These are phyloP conservation scores for Pinna nobilis DNA, from an alignment of 1,140 invertebrate genomes.

Conservation along the genomic window DNA sequence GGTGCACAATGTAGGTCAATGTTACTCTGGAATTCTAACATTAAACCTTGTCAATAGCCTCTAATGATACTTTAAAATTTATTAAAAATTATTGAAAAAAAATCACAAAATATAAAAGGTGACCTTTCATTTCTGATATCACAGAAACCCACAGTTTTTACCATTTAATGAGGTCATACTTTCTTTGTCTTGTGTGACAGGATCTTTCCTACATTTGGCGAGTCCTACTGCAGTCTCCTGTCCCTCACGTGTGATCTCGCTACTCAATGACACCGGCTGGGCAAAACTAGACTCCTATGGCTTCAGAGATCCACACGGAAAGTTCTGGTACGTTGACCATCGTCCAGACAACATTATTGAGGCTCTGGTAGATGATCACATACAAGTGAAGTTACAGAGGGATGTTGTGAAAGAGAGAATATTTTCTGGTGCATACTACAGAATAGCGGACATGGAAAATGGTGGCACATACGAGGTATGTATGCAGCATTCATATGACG, in stretches of 20 bases:
- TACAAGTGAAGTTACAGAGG: slow-evolving; percentile 48
- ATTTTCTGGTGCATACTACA: slow-evolving; percentile 45
- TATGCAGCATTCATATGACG: background rate
- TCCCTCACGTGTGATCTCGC: slow-evolving; percentile 40
- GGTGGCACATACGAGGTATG: slow-evolving; percentile 55
- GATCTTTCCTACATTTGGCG: slow-evolving; percentile 49
- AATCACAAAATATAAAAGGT: no score
- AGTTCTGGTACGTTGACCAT: slow-evolving; percentile 40
- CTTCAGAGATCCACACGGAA: slow-evolving; percentile 38
- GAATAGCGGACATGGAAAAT: slow-evolving; percentile 47
- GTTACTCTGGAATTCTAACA: no score
- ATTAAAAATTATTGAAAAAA: no score
- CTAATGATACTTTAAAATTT: no score
- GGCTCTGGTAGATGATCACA: slow-evolving; percentile 19
- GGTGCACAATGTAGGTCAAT: no score
- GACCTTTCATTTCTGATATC: no score
- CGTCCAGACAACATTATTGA: slow-evolving; percentile 34
- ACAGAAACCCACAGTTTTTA: background rate
- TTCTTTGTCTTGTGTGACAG: slow-evolving; percentile 12
- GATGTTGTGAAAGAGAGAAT: slow-evolving; percentile 40
- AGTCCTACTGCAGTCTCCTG: slow-evolving; percentile 37
- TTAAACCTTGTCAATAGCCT: no score
- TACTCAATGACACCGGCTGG: slow-evolving; percentile 44
- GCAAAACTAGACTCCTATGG: slow-evolving; percentile 1
- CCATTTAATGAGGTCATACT: background rate